phyloP scores from a whole-genome alignment of 2,888 invertebrate species.

The Sympetrum striolatum region DNA sequence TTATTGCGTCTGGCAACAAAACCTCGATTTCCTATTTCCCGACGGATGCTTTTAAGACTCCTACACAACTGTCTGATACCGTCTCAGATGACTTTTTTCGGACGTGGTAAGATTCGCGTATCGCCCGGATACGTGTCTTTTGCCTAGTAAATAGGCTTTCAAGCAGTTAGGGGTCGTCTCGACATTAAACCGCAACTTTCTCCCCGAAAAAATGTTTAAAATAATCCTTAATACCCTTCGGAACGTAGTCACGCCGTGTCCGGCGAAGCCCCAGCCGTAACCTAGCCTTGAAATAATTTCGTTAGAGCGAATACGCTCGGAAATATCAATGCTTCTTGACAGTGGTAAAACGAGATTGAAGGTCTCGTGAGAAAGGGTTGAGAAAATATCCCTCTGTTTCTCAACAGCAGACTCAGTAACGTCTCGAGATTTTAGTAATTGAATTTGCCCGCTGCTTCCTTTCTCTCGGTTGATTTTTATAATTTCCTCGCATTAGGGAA shows the following conservation, averaged over 20 bases:
- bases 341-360: background rate
- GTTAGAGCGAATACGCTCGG: background rate
- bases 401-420: background rate
- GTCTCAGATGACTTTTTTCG: background rate
- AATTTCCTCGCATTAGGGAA: too few species aligned
- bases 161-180: background rate
- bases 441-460: too few species aligned
- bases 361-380: background rate
- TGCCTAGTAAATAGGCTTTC: background rate
- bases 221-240: background rate
- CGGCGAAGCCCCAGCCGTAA: background rate
- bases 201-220: background rate
- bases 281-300: constrained; percentile 21
- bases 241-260: background rate
- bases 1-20: too few species aligned
- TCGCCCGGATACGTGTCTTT: background rate
- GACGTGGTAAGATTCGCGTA: background rate
- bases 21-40: too few species aligned
- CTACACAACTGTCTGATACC: background rate
- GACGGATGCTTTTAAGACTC: too few species aligned
- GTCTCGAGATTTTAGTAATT: background rate
- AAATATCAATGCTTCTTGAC: background rate
- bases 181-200: background rate
- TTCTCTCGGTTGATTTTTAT: too few species aligned
- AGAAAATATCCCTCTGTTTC: background rate